Conservation (phyloP, 2,113 vertebrate species). For the Engystomops pustulosus region DNA sequence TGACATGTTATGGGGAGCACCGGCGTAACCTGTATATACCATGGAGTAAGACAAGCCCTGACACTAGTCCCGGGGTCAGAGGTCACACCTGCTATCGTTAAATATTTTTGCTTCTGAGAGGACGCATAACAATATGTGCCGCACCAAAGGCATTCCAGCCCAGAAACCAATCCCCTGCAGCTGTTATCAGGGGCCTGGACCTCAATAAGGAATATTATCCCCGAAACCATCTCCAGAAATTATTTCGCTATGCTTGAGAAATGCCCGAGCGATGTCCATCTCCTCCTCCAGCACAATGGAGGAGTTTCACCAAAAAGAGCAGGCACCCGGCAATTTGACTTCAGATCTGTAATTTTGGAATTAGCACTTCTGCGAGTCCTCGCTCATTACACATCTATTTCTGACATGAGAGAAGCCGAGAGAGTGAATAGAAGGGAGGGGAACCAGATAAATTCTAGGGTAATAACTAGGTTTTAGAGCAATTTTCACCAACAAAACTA, state of each 20-base stretch:
- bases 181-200: constrained; percentile 79
- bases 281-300: constrained; percentile 59
- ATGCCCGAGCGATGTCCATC: constrained; percentile 58
- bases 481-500: no score
- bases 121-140: constrained; percentile 66
- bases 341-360: constrained; percentile 63
- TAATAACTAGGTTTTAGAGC: neutral
- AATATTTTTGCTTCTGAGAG: constrained; percentile 75
- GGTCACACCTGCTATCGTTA: constrained; percentile 79
- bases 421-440: neutral
- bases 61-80: constrained; percentile 70
- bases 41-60: constrained; percentile 52
- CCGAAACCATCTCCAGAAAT: constrained; percentile 57
- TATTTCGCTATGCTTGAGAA: constrained; percentile 67
- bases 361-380: constrained; percentile 12
- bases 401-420: neutral
- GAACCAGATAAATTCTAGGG: neutral
- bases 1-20: neutral
- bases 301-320: constrained; percentile 41
- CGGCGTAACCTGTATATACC: constrained; percentile 43
- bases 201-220: constrained; percentile 63
- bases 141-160: constrained; percentile 72
- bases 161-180: constrained; percentile 77
- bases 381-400: constrained; percentile 12
- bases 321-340: constrained; percentile 60